A percentile compares a stretch with the other conserved stretches of the same genome.
These are phyloP conservation scores for Diuraphis noxia DNA, from an alignment of 1,140 invertebrate species.

Conservation along the genomic window DNA sequence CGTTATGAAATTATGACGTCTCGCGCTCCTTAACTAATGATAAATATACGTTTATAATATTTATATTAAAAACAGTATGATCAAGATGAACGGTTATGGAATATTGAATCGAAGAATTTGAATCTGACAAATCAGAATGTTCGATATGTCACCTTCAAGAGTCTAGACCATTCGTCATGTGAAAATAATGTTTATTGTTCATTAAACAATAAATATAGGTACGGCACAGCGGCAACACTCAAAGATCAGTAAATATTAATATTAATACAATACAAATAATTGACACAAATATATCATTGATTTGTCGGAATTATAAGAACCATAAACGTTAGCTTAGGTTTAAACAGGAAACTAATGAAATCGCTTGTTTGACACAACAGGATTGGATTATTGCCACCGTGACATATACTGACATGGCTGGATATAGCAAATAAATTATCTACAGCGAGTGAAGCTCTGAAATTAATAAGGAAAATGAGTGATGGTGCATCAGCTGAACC, in stretches of 20 bases:
- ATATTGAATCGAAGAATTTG: not conserved
- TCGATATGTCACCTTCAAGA: not conserved
- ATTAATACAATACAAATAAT: no score
- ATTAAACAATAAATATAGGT: no score
- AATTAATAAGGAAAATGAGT: not conserved
- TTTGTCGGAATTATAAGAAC: not conserved
- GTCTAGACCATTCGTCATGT: no score
- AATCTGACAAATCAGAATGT: no score
- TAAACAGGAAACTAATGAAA: not conserved
- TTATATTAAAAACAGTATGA: no score
- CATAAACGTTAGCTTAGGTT: not conserved
- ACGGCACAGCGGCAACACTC: no score
- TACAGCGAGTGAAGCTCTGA: not conserved
- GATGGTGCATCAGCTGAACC: not conserved
- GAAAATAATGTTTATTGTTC: no score
- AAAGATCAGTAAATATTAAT: no score
- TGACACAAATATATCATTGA: not conserved
- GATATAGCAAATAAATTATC: not conserved
- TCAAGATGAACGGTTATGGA: no score
- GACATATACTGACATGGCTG: no score
- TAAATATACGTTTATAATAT: not conserved
- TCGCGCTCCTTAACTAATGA: not conserved
- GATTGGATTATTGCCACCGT: no score
- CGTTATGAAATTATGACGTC: no score
- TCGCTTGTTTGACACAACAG: not conserved